phyloP scores from a whole-genome alignment of 2,888 invertebrate species.

The Lasius platythorax region DNA sequence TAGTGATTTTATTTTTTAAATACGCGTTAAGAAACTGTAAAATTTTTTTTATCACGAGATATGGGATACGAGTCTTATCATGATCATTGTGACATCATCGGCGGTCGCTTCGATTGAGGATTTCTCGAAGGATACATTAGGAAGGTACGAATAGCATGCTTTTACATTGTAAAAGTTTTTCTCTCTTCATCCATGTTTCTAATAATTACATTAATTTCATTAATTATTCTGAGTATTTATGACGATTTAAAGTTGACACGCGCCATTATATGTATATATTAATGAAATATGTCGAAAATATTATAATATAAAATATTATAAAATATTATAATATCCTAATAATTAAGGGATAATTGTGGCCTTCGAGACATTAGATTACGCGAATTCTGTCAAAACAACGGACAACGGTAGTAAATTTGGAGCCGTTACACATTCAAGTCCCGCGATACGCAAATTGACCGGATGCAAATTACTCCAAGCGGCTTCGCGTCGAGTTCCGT shows the following conservation, averaged over 20 bases:
- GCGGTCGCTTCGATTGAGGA: constrained; percentile 82
- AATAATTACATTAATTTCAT: neutral
- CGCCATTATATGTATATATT: neutral
- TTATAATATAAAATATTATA: too few relatives aligned
- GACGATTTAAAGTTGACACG: neutral
- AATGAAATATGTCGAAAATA: neutral
- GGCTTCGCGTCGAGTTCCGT: constrained; percentile 28
- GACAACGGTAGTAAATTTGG: constrained; percentile 50
- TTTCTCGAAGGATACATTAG: constrained; percentile 83
- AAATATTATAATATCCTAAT: neutral
- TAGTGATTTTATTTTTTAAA: neutral
- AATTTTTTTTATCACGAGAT: constrained; percentile 62
- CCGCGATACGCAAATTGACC: constrained; percentile 25
- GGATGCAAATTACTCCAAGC: constrained; percentile 34
- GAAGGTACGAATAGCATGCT: constrained; percentile 78
- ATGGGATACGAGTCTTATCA: constrained; percentile 78
- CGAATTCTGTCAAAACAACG: constrained; percentile 25
- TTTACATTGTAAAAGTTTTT: neutral
- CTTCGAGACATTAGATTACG: neutral
- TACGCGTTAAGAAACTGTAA: neutral
- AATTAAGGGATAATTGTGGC: neutral
- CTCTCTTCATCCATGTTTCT: neutral
- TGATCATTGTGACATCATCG: constrained; percentile 82
- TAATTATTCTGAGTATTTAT: constrained; percentile 4
- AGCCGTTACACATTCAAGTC: constrained; percentile 40